Evolutionary conservation across 2,888 invertebrate genomes (phyloP).

Genomic region (Pseudanteris insignis): DNA sequence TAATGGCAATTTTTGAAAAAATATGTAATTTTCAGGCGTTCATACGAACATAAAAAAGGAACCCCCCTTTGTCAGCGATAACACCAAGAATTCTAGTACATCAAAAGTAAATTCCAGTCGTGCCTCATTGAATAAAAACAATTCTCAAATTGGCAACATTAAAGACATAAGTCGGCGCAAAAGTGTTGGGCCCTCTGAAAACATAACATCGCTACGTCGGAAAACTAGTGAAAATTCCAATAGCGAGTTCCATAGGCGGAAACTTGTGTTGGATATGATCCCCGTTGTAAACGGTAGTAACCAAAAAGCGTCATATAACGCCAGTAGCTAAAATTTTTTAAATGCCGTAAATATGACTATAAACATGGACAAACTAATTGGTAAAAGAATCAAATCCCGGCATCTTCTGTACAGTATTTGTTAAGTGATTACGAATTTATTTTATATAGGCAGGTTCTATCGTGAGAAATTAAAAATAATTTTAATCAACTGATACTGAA

Average conservation of each 20-base stretch:
- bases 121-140: slow-evolving; percentile 36
- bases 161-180: slow-evolving; percentile 53
- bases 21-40: slow-evolving; percentile 27
- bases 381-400: too few species aligned
- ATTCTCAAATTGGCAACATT: slow-evolving; percentile 24
- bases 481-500: too few species aligned
- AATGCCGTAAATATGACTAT: too few species aligned
- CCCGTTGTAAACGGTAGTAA: slow-evolving; percentile 48
- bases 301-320: slow-evolving; percentile 48
- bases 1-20: too few species aligned
- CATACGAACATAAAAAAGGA: slow-evolving; percentile 27
- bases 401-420: slow-evolving; percentile 60
- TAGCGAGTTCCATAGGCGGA: slow-evolving; percentile 57
- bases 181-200: slow-evolving; percentile 56
- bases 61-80: slow-evolving; percentile 20
- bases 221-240: slow-evolving; percentile 64
- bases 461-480: too few species aligned
- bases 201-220: slow-evolving; percentile 65
- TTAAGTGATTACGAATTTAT: slow-evolving; percentile 54
- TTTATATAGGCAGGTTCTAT: too few species aligned
- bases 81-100: slow-evolving; percentile 54
- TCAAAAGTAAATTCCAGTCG: slow-evolving; percentile 46
- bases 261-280: slow-evolving; percentile 56
- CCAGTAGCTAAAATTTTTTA: slow-evolving; percentile 40
- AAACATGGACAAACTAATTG: too few species aligned